Base-by-base conservation (phyloP, 2,797 vertebrate species). In the Rhyacichthys aspro region DNA sequence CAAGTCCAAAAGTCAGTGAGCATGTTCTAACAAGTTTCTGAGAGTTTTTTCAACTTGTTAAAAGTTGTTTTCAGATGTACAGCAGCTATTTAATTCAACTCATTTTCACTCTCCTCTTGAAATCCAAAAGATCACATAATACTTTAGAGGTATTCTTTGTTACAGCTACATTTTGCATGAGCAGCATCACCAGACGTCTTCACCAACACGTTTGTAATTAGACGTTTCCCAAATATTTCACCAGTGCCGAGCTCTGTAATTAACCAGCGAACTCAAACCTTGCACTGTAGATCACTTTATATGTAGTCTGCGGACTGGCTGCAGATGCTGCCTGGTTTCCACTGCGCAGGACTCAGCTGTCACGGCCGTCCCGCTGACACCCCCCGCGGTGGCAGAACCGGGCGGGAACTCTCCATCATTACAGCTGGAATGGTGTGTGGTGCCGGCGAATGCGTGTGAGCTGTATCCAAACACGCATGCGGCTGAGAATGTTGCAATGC, bases 341-440 rank as follows among this genome's bases (percentile, higher is more conserved):
- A 50, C 54, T 56, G 18, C 44, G 64, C 45, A 46, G 46, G 1
- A 12, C 23, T 37, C 5, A 60, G 16, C 50, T 36, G 53, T 50
- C 57, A 41, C 18, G 33, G 39, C 58, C 34, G 36, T 56, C 49
- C 47, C 61, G 16, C 59, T 19, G 63, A 55, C 33, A 14, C 73
- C 54, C 43, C 62, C 56, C 65, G 43, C 65, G 17, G 50, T 60
- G 52, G 52, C 19, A 7, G 19, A 45, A 44, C 41, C 58, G 54
- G 62, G 57, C 8, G 14, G 59, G 59, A 67, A 50, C 48, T 36
- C 72, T 73, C 63, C 61, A 53, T 74, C 70, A 53, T 67, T 63
- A 49, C 62, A 56, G 68, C 60, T 59, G 68, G 41, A 66, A 53
- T 44, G 44, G 44, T 46, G 70, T 33, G 60, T 43, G 65, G 55